Evolutionary conservation across 2,113 vertebrate species (phyloP).

Genomic region (Eira barbara): DNA sequence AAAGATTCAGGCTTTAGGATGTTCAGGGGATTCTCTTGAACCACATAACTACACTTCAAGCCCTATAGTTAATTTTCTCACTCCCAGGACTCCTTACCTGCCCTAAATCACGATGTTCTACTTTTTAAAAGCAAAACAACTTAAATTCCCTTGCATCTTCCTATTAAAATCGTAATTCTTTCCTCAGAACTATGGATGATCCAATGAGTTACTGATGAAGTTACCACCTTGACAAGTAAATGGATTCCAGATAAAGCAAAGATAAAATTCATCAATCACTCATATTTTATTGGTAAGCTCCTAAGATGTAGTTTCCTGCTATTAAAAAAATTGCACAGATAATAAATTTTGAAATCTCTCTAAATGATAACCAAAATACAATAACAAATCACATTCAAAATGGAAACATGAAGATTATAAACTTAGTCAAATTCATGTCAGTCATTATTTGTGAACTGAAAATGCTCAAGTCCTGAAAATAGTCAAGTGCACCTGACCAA

Average conservation of each 20-base stretch:
- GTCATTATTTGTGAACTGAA: not conserved
- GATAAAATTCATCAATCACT: not conserved
- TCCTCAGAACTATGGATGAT: not conserved
- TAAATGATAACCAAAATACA: not conserved
- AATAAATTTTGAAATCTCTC: not conserved
- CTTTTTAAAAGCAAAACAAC: not conserved
- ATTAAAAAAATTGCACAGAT: not conserved
- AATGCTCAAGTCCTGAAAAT: not conserved
- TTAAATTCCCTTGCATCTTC: not conserved
- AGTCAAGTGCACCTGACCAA: not conserved
- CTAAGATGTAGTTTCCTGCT: not conserved
- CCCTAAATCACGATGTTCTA: not conserved
- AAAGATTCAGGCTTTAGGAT: not conserved
- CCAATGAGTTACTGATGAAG: not conserved
- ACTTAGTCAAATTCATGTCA: not conserved
- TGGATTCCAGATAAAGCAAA: not conserved
- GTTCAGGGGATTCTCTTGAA: not conserved
- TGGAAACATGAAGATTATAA: not conserved
- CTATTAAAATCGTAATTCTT: not conserved
- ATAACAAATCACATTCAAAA: not conserved
- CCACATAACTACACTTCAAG: rapidly evolving
- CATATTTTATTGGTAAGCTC: not conserved
- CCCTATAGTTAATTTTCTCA: not conserved
- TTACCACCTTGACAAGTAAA: not conserved
- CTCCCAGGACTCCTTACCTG: not conserved